A percentile compares a stretch with the other conserved stretches of the same genome.
Evolutionary conservation across 2,888 invertebrate genomes (phyloP).

Genomic region (Hedychridium roseum): DNA sequence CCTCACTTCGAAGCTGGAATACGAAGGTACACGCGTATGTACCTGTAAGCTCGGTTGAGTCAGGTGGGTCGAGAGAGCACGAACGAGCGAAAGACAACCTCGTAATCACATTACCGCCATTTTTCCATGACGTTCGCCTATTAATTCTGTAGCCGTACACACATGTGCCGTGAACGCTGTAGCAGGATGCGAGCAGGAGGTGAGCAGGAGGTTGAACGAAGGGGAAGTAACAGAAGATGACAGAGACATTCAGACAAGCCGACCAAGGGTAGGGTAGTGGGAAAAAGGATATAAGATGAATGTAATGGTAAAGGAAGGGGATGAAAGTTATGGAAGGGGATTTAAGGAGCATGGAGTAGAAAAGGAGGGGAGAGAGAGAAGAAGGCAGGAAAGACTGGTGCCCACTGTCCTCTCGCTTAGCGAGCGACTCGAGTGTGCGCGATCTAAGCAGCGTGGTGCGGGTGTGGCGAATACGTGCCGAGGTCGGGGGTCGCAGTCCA

Average conservation of each 20-base stretch:
- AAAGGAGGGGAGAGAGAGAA: not conserved
- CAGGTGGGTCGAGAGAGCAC: conserved; percentile 45
- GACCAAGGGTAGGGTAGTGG: conserved; percentile 2
- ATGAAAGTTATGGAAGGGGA: conserved; percentile 2
- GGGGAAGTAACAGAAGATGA: conserved; percentile 3
- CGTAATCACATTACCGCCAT: conserved; percentile 60
- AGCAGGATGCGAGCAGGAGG: conserved; percentile 13
- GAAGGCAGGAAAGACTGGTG: not conserved
- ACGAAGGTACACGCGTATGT: conserved; percentile 31
- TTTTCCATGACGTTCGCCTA: conserved; percentile 57
- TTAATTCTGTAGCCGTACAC: conserved; percentile 58
- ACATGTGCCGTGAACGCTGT: conserved; percentile 32
- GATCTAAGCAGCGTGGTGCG: conserved; percentile 57
- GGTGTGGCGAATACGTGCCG: conserved; percentile 64
- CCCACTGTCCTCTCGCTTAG: not conserved
- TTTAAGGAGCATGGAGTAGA: conserved; percentile 4
- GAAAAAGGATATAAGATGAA: too few relatives aligned
- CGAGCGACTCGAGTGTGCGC: conserved; percentile 23
- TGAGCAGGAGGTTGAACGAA: conserved; percentile 8
- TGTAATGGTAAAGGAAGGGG: not conserved
- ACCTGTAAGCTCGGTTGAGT: conserved; percentile 40
- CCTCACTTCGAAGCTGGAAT: conserved; percentile 27
- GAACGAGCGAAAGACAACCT: conserved; percentile 56
- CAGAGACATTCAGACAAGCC: conserved; percentile 8
- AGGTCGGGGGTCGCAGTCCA: conserved; percentile 60